Evolutionary conservation across 2,797 vertebrate species (phyloP).

Genomic region (Sus cebifrons): DNA sequence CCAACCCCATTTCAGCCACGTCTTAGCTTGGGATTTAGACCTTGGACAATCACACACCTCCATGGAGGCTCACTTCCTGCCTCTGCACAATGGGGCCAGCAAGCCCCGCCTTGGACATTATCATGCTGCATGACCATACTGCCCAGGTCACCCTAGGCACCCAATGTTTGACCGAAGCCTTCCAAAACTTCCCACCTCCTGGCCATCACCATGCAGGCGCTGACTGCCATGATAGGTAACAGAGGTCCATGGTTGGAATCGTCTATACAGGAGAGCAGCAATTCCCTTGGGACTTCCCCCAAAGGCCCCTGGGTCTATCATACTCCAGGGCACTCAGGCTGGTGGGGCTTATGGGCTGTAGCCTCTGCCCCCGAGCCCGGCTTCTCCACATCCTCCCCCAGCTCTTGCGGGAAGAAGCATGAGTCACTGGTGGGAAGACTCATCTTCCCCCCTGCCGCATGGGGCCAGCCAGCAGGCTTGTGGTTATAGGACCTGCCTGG

Average conservation of each 20-base stretch:
- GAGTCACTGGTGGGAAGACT: conserved; percentile 84
- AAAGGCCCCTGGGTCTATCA: background rate
- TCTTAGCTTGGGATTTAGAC: background rate
- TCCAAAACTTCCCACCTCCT: background rate
- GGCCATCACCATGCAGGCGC: background rate
- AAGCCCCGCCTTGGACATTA: background rate
- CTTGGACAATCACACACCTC: background rate
- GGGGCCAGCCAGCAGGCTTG: conserved; percentile 86
- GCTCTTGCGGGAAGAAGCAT: conserved; percentile 81
- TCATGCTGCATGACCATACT: background rate
- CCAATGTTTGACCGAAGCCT: background rate
- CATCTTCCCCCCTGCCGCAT: conserved; percentile 53
- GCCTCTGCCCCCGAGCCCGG: conserved; percentile 55
- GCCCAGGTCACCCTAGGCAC: background rate
- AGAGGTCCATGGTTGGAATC: background rate
- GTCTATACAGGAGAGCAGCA: background rate
- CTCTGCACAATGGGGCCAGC: background rate
- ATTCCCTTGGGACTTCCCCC: background rate
- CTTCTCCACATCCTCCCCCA: conserved; percentile 83
- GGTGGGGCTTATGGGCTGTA: background rate
- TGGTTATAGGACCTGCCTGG: conserved; percentile 88
- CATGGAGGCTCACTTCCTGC: background rate
- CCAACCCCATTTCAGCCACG: background rate
- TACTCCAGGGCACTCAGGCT: background rate
- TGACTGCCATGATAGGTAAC: background rate